These are phyloP conservation scores for Silurus lanzhouensis DNA, from an alignment of 2,797 vertebrate genomes.

Conservation along the genomic window DNA sequence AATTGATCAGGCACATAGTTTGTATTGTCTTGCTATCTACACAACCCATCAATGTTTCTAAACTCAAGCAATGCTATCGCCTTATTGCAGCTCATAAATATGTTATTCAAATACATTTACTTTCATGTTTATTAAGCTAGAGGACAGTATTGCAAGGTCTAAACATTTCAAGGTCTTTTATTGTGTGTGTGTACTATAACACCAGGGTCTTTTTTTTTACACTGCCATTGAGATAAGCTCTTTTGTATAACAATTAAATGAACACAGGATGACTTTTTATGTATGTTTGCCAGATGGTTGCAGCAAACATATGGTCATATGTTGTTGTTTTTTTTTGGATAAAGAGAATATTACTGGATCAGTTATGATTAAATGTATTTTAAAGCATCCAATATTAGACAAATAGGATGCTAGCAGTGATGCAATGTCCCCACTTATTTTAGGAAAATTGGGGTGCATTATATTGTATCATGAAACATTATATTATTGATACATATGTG, in stretches of 20 bases:
- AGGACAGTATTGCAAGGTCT: not conserved
- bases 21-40: not conserved
- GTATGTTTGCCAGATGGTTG: not conserved
- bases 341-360: not conserved
- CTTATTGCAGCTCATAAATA: not conserved
- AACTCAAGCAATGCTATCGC: not conserved
- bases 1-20: not conserved
- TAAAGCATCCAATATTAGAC: not conserved
- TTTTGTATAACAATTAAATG: not conserved
- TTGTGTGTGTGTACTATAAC: not conserved
- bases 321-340: not conserved
- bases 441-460: not conserved
- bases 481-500: not conserved
- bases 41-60: not conserved
- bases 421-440: not conserved
- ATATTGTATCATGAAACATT: not conserved
- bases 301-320: not conserved
- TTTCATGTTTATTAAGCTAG: not conserved
- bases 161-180: not conserved
- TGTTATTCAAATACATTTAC: not conserved
- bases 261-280: not conserved
- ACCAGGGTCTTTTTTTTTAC: not conserved
- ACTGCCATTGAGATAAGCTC: not conserved
- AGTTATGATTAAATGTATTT: not conserved
- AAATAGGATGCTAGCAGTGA: not conserved